Conservation (phyloP, 1,140 invertebrate species). For the Calosoma granatense region DNA sequence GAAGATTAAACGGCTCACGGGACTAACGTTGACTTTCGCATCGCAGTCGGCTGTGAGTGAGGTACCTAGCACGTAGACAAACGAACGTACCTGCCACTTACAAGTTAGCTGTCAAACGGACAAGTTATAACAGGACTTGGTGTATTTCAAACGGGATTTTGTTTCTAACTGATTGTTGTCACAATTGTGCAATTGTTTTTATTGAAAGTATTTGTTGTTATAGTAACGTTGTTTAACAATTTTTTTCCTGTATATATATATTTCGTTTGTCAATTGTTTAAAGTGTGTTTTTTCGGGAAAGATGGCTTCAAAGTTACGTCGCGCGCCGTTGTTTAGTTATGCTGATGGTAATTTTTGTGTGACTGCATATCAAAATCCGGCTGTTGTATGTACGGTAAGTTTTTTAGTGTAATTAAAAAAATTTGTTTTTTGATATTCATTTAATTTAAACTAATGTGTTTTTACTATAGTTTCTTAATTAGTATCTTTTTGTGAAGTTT, state of each 20-base stretch:
- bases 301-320: constrained; percentile 36
- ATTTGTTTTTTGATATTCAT: too few relatives aligned
- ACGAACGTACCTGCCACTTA: neutral
- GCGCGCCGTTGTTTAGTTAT: constrained; percentile 32
- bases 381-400: neutral
- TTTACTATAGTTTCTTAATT: too few relatives aligned
- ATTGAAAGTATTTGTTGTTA: neutral
- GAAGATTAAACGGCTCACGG: neutral
- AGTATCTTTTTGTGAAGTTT: too few relatives aligned
- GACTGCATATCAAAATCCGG: constrained; percentile 1
- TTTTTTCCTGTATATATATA: neutral
- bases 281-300: neutral
- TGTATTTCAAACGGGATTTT: neutral
- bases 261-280: neutral
- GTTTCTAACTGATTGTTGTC: neutral
- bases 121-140: neutral
- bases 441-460: too few relatives aligned
- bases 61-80: neutral
- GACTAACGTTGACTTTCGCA: neutral
- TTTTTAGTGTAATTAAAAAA: too few relatives aligned
- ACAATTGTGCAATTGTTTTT: neutral
- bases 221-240: neutral
- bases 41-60: neutral
- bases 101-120: neutral
- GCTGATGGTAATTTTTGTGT: constrained; percentile 17